Percentiles rank a stretch among this genome's conserved stretches.
Conservation (phyloP, 1,140 invertebrate genomes). For the Halictus rubicundus region DNA sequence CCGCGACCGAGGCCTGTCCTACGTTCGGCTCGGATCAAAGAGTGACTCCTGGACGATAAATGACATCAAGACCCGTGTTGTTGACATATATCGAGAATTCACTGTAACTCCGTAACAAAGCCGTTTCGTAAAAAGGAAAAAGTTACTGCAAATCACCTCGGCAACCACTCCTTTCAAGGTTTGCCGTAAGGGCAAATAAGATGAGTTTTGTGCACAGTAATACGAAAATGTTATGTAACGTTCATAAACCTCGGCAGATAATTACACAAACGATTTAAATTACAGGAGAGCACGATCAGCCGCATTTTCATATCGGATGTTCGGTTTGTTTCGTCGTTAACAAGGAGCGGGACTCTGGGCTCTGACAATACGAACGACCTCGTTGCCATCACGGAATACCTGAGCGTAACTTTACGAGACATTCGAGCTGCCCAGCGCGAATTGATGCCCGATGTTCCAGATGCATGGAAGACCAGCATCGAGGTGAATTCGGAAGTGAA, state of each 20-base stretch:
- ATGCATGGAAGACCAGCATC: conserved; percentile 29
- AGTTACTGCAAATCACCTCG: too few species aligned
- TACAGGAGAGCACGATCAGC: conserved; percentile 59
- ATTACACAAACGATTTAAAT: neutral
- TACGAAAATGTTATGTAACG: too few species aligned
- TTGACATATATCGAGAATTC: too few species aligned
- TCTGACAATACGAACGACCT: conserved; percentile 46
- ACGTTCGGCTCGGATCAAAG: too few species aligned
- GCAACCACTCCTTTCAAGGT: too few species aligned
- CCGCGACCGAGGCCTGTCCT: too few species aligned
- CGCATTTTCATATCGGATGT: conserved; percentile 62
- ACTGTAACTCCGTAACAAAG: too few species aligned
- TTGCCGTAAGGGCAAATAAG: too few species aligned
- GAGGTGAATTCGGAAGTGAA: conserved; percentile 21
- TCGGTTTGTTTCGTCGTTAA: conserved; percentile 64
- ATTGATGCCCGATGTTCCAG: neutral
- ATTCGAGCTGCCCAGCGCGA: conserved; percentile 48
- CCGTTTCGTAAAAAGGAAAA: too few species aligned
- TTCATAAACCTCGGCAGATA: neutral
- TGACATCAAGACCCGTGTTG: too few species aligned
- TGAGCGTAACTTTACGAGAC: conserved; percentile 59
- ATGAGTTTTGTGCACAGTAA: too few species aligned
- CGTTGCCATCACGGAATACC: conserved; percentile 48
- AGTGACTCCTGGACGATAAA: too few species aligned
- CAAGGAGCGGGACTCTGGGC: conserved; percentile 57